Base-by-base conservation (phyloP, 92 coral and sea anemone species). In the Hydrozoanthus gracilis region DNA sequence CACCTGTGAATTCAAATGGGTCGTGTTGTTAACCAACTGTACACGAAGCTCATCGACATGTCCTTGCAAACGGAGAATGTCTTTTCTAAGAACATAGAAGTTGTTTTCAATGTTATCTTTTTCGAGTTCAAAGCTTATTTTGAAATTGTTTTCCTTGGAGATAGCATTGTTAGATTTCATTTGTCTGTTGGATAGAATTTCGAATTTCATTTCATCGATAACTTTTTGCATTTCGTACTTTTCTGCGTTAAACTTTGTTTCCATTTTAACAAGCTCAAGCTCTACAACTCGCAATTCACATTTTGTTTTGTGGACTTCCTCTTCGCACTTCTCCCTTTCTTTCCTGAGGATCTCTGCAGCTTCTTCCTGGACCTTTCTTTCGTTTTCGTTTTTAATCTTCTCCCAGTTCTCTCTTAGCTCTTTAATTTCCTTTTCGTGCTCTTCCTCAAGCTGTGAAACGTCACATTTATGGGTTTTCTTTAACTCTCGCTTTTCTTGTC, bases 91-190 rank as follows among this genome's bases (percentile, higher is more conserved):
- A 14, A 88, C 86, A 16, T 93, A 88, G 47, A 97, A 88, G 0
- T 96, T 95, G 85, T 87, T 94, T 83, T 93, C 97, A 72, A 97
- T 92, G 49, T 92, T 93, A 79, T 93, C 91, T 79, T 93, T 97
- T 85, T 95, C 99, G 20, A 88, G 91, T 44, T 90, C 92, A 62
- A 93, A 88, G 67, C 91, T 95, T 86, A 92, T 82, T 71, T 86
- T 90, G 80, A 89, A 91, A 44, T 93, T 92, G 35, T 95, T 89
- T 79, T 91, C 95, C 13, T 92, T 62, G 15, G 91, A 64, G 12
- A 79, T 89, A 54, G 73, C 88, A 8, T 89, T 83, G 73, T 96
- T 93, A 16, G 73, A 60, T 58, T 97, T 90, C 27, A 61, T 61
- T 73, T 91, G 92, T 45, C 64, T 88, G 50, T 89, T 76, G 45